Evolutionary conservation across 2,888 invertebrate species (phyloP), one percentile per base, ranked within the genome.

Genomic region (Spisula subtruncata): DNA sequence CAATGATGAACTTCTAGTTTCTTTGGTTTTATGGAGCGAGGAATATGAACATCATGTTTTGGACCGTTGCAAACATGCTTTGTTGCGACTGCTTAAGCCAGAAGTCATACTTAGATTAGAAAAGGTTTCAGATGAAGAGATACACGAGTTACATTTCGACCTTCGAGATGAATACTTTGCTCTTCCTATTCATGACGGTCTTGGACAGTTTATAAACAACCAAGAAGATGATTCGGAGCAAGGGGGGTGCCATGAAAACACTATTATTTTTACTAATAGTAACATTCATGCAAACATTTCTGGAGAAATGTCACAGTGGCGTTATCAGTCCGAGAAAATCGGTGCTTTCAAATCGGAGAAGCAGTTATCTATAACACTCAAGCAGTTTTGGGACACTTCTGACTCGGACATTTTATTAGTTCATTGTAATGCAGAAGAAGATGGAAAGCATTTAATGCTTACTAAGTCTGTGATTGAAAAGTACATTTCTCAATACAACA

Each of bases 321-420:
- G 60, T 25, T 6, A 79, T 12, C 93, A 93, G 29, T 71, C 90
- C 41, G 94, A 94, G 85, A 93, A 91, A 81, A n/a, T 94, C 4
- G 91, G 93, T 25, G 89, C 92, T n/a, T 94, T 93, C 51, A 94
- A 93, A 85, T 93, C 94, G 32, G 94, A 94, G 83, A 94, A 94
- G n/a, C 92, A 93, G 14, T 87, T 94, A 0, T 75, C 84, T 14
- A 56, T 35, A 1, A 88, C 86, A 75, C 75, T 94, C 0, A 85
- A 93, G 29, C 29, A 88, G 0, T 94, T 93, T 86, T 93, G 92
- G 93, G 16, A 86, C 71, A 88, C 87, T 29, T 75, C 86, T 35
- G 81, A 89, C 16, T 75, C 46, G 32, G 41, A 84, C 12, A 83
- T 91, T 66, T 80, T 94, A 2, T 66, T 92, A 29, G n/a, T 94